Evolutionary conservation across 2,113 vertebrate genomes (phyloP), one percentile per base, ranked within the genome.

Genomic region (Lophotis ruficrista): DNA sequence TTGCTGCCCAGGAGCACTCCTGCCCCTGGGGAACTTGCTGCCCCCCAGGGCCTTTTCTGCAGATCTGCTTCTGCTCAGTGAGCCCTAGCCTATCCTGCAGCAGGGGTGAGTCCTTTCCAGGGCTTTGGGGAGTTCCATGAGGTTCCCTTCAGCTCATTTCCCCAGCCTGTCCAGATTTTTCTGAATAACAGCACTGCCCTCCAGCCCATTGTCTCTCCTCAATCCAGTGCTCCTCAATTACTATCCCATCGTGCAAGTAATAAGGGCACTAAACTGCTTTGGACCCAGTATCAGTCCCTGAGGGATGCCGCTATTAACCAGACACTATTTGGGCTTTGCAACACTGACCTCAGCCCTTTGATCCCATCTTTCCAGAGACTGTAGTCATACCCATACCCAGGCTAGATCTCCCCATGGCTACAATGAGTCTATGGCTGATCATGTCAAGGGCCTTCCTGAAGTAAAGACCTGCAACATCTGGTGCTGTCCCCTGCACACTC

Each of bases 211-310:
- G 23, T n/a, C n/a, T 56, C 1, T 9, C 2, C 28, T 69, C 13
- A 31, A 4, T 28, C n/a, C 69, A 35, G 6, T 64, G 12, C 6
- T 8, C 4, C 7, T 2, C 22, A 38, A 0, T 33, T 53, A 38
- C 23, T 30, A 5, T 43, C 24, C 23, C 22, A 28, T n/a, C 45
- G 35, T 41, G 24, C 14, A 47, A 13, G 6, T 6, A 3, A 53
- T 28, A 12, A 56, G 31, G 17, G 6, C 27, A 35, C 24, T 65
- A n/a, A 78, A 17, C 10, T 54, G 2, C 17, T 61, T 56, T 61
- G 25, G 33, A 45, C 6, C 3, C 17, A 21, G 14, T 60, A 56
- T 58, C 24, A 45, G 35, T 48, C 28, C 28, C n/a, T 48, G 13
- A 48, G 4, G 4, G 5, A 20, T 45, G 18, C 27, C 7, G 35